Evolutionary conservation across 2,888 invertebrate species (phyloP), one percentile per base, ranked within the genome.

Genomic region (Rotaria sp.): DNA sequence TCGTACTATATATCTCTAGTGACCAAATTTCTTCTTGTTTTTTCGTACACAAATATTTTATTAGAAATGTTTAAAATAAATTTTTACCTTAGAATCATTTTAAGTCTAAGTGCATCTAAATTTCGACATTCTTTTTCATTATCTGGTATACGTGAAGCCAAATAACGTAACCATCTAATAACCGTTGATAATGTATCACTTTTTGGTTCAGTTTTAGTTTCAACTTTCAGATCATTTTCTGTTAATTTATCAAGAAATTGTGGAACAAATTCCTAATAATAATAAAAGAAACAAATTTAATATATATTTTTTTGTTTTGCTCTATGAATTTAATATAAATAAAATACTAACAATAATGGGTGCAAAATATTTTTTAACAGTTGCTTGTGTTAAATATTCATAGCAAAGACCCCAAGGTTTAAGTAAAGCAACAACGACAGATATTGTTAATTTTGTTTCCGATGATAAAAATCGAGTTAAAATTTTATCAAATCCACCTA

Each of bases 111-210:
- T 92, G 96, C 95, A 93, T 97, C 97, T 89, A 97, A 93, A 89
- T 94, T 93, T 92, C 94, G 93, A 88, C 94, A 93, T 89, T 93
- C 93, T 89, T 94, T 96, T 89, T 96, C 96, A 88, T 92, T 91
- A 87, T 90, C 90, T 35, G 91, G 94, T 87, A 96, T 94, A 89
- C 95, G 94, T 67, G 94, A 94, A 38, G 96, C 95, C 89, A 97
- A 93, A 91, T 94, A 95, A 92, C 96, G 96, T 88, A 96, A 94
- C 67, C 95, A 94, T 92, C 96, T 95, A 88, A 97, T 95, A 90
- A 97, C 95, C 88, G 95, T 95, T 88, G 97, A 96, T 88, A 97
- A 94, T 85, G 96, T 95, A 92, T 97, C 97, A 91, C 96, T 97
- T 92, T 97, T 97, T 88, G 95, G 91, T 92, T 97, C 95, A 90